A percentile compares a stretch with the other conserved stretches of the same genome.
Conservation (phyloP, 2,797 vertebrate species). For the Smutsia temminckii region DNA sequence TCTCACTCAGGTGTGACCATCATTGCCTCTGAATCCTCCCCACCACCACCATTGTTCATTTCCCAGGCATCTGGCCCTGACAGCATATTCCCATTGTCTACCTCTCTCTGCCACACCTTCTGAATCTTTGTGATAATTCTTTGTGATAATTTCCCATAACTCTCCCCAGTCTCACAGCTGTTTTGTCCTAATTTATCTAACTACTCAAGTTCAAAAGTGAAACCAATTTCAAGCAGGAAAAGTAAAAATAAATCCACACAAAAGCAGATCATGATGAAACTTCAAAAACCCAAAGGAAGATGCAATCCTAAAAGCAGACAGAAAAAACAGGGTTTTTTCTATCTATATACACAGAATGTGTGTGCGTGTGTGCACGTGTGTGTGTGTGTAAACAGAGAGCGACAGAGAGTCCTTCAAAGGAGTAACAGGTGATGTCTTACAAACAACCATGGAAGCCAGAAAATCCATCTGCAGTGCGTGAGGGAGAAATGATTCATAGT, state of each 20-base stretch:
- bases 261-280: not conserved
- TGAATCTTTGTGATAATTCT: not conserved
- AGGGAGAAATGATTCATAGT: not conserved
- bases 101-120: not conserved
- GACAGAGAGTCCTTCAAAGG: not conserved
- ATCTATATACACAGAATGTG: not conserved
- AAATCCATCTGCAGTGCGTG: not conserved
- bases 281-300: not conserved
- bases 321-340: not conserved
- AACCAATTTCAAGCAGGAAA: not conserved
- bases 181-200: not conserved
- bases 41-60: not conserved
- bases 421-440: not conserved
- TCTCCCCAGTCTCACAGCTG: not conserved
- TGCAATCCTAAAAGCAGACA: not conserved
- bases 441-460: not conserved
- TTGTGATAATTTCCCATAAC: not conserved
- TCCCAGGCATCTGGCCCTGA: not conserved
- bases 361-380: not conserved
- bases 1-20: not conserved
- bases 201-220: not conserved
- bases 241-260: not conserved
- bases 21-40: not conserved
- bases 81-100: fast-evolving
- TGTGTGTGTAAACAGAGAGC: not conserved